Evolutionary conservation across 2,113 vertebrate species (phyloP).

Genomic region (Neoarius graeffei): DNA sequence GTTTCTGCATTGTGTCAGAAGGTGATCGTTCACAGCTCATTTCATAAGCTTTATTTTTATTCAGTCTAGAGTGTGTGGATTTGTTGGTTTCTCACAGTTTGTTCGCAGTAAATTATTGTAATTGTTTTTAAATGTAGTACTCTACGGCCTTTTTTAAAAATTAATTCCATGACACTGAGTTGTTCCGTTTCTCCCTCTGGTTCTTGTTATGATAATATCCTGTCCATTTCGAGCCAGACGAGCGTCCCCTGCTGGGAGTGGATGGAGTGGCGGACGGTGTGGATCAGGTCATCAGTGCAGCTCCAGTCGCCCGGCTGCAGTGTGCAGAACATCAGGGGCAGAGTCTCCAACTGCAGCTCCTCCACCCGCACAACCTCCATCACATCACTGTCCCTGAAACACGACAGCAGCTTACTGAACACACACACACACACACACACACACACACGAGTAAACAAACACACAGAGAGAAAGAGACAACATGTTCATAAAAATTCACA

Average conservation of each 20-base stretch:
- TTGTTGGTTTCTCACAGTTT: neutral
- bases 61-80: neutral
- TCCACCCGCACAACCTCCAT: slow-evolving; percentile 71
- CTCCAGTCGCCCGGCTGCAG: slow-evolving; percentile 71
- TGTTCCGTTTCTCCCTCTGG: neutral
- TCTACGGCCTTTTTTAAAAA: neutral
- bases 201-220: slow-evolving; percentile 39
- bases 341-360: slow-evolving; percentile 73
- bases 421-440: neutral
- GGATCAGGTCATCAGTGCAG: slow-evolving; percentile 72
- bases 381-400: slow-evolving; percentile 61
- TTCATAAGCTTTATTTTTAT: too few species aligned
- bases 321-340: slow-evolving; percentile 70
- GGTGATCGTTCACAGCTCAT: too few species aligned
- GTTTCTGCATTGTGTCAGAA: too few species aligned
- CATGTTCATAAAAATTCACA: neutral
- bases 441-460: neutral
- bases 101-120: neutral
- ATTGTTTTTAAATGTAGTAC: neutral
- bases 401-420: slow-evolving; percentile 71
- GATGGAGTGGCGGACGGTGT: slow-evolving; percentile 64
- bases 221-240: slow-evolving; percentile 73
- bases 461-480: neutral
- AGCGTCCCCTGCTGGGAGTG: slow-evolving; percentile 70
- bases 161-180: neutral